Conservation (phyloP, 2,888 invertebrate species). For the Nomada fabriciana region DNA sequence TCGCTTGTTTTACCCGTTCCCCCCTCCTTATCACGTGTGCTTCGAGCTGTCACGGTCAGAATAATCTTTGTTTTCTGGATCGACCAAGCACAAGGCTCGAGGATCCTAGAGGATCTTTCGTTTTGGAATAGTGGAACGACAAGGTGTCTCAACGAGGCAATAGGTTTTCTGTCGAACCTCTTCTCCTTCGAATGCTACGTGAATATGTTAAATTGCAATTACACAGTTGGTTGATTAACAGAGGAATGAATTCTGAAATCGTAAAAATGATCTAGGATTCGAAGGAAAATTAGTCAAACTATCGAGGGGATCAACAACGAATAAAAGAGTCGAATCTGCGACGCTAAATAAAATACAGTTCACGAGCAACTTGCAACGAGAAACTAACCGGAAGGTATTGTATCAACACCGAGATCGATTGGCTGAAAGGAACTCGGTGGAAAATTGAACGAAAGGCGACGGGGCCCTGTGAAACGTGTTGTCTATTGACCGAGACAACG, state of each 20-base stretch:
- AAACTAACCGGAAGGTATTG: conserved; percentile 22
- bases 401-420: conserved; percentile 16
- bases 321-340: conserved; percentile 1
- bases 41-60: conserved; percentile 30
- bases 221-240: too few relatives aligned
- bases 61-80: conserved; percentile 22
- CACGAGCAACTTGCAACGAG: neutral
- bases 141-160: neutral
- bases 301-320: neutral
- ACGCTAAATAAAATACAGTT: neutral
- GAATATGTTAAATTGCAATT: neutral
- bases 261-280: neutral
- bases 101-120: conserved; percentile 33
- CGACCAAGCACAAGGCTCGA: neutral
- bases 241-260: neutral
- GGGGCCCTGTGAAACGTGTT: conserved; percentile 52
- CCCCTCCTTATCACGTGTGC: neutral
- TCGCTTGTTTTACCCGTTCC: neutral
- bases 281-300: too few relatives aligned
- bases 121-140: conserved; percentile 1
- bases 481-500: conserved; percentile 64
- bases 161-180: neutral
- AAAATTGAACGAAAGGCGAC: conserved; percentile 49
- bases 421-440: conserved; percentile 9
- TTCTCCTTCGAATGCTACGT: neutral